Percentiles rank a stretch among this genome's conserved stretches.
phyloP scores from a whole-genome alignment of 2,113 vertebrate genomes.

The Xiphorhynchus elegans region DNA sequence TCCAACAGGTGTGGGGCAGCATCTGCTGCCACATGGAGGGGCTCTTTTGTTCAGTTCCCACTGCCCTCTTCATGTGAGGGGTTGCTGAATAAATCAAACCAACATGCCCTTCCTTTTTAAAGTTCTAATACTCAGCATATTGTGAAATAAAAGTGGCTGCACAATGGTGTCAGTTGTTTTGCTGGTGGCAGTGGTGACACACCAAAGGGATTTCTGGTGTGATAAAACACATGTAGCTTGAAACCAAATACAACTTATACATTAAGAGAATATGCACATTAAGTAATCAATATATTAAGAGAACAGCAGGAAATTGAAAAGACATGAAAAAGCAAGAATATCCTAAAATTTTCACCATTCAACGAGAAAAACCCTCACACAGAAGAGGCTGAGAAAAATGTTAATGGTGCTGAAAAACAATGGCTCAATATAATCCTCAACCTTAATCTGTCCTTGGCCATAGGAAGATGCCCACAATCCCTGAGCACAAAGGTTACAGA shows the following conservation, averaged over 20 bases:
- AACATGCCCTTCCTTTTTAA: background rate
- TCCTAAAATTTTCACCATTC: background rate
- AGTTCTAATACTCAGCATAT: background rate
- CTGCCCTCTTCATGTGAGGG: background rate
- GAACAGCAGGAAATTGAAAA: background rate
- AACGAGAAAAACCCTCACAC: accelerated
- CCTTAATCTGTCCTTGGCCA: background rate
- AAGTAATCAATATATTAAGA: background rate
- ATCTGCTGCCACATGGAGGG: background rate
- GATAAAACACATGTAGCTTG: background rate
- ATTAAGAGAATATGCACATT: background rate
- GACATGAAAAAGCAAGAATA: background rate
- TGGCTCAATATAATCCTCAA: background rate
- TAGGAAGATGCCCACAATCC: background rate
- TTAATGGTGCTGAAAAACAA: background rate
- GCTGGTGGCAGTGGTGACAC: background rate
- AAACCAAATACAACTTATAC: background rate
- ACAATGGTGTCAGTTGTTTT: accelerated
- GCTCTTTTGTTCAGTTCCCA: background rate
- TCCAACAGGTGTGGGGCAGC: constrained; percentile 31
- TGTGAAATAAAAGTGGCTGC: background rate
- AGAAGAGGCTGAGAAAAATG: background rate
- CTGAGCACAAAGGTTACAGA: background rate
- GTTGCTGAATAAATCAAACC: background rate
- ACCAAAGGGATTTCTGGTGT: background rate